Conservation (phyloP, 2,797 vertebrate species). For the Coilia nasus region DNA sequence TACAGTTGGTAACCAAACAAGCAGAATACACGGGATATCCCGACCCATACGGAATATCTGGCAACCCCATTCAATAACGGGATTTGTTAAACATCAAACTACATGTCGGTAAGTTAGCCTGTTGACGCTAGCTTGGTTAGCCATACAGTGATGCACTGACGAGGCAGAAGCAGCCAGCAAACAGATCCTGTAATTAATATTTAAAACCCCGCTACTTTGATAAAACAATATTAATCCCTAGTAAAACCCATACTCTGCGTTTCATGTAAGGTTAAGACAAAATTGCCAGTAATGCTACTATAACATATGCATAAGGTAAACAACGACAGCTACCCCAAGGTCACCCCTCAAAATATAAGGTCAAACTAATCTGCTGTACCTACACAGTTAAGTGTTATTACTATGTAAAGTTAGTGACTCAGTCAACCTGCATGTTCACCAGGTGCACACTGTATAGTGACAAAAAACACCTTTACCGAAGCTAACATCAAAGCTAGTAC, state of each 20-base stretch:
- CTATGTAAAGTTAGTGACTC: background rate
- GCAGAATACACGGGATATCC: too few relatives aligned
- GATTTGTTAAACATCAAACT: too few relatives aligned
- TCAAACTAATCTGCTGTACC: background rate
- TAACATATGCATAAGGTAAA: background rate
- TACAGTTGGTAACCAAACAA: too few relatives aligned
- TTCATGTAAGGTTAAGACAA: background rate
- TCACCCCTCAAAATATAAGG: background rate
- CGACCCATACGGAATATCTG: too few relatives aligned
- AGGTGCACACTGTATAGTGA: background rate
- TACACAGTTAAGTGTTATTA: background rate
- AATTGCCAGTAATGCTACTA: background rate
- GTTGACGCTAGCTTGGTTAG: background rate
- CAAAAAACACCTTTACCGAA: background rate
- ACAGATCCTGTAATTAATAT: background rate
- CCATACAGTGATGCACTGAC: background rate
- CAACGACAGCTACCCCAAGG: background rate
- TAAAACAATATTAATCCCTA: too few relatives aligned
- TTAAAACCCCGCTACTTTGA: background rate
- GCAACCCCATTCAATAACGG: too few relatives aligned
- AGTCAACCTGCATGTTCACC: background rate
- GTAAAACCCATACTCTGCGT: too few relatives aligned
- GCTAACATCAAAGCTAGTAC: background rate
- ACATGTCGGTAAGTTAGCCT: too few relatives aligned
- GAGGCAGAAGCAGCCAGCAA: background rate